Evolutionary conservation across 2,797 vertebrate species (phyloP), one percentile per base, ranked within the genome.

Genomic region (Neosilurus hyrtlii): DNA sequence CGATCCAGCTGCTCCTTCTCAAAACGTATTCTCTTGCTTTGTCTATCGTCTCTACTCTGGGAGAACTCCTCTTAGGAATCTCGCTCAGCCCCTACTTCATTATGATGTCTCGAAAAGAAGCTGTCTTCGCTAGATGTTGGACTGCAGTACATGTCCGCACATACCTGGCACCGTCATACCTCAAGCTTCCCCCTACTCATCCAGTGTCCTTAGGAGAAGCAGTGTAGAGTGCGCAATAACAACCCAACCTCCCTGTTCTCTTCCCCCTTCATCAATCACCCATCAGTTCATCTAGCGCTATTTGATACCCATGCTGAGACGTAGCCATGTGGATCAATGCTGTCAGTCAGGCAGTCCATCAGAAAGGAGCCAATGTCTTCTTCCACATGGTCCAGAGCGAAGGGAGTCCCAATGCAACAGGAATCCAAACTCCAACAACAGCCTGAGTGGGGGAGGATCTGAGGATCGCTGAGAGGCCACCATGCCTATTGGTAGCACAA

Each of bases 271-370:
- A 86, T 87, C 87, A 86, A 87, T 86, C 88, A 86, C 85, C 86
- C 83, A 85, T 89, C 86, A 85, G 88, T 85, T 87, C 85, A 87
- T 87, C 86, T 75, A 80, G 81, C 12, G 88, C 85, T 74, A 89
- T 85, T 80, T 20, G 88, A 89, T 87, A 87, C 85, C 86, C 84
- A 82, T 67, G 81, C 80, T 82, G 86, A 88, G 87, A 85, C 83
- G 82, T 68, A 79, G 66, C 77, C 72, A 78, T 63, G 54, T 79
- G 80, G 86, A 88, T 88, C 87, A 88, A 88, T 84, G 87, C 86
- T 86, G 86, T 88, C 87, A 88, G 87, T 88, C 87, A 88, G 84
- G 78, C 82, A 81, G 70, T 79, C 86, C 87, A 84, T 87, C 86
- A 87, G 82, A 86, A 84, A 75, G 79, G 18, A 85, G 76, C 79